Evolutionary conservation across 2,797 vertebrate genomes (phyloP).

Genomic region (Eidolon dupreanum): DNA sequence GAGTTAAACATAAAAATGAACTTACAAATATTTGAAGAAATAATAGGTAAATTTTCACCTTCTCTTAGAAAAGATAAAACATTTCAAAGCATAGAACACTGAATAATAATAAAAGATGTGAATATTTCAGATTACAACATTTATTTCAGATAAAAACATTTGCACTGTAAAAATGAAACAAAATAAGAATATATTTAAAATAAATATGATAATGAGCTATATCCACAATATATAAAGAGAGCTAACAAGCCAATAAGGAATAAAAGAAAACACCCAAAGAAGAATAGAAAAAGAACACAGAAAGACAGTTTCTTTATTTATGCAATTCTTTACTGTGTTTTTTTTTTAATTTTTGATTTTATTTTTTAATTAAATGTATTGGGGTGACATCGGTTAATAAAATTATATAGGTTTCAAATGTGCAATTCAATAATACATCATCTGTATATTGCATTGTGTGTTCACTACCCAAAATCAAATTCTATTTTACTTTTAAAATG

Average conservation of each 20-base stretch:
- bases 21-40: neutral
- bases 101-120: neutral
- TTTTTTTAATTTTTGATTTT: neutral
- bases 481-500: neutral
- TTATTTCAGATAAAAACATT: neutral
- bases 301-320: neutral
- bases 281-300: neutral
- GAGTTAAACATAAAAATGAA: constrained; percentile 5
- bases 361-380: too few species aligned
- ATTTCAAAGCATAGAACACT: neutral
- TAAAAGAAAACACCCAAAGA: neutral
- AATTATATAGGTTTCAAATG: too few species aligned
- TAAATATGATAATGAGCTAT: neutral
- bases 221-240: neutral
- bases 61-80: neutral
- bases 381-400: too few species aligned
- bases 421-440: too few species aligned
- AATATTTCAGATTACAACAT: neutral
- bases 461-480: too few species aligned
- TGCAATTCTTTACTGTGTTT: neutral
- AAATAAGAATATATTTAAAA: neutral
- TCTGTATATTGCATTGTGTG: too few species aligned
- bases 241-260: neutral
- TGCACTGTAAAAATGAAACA: neutral
- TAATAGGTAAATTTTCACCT: neutral